phyloP scores from a whole-genome alignment of 2,888 invertebrate species.

The Leistus spinibarbis region DNA sequence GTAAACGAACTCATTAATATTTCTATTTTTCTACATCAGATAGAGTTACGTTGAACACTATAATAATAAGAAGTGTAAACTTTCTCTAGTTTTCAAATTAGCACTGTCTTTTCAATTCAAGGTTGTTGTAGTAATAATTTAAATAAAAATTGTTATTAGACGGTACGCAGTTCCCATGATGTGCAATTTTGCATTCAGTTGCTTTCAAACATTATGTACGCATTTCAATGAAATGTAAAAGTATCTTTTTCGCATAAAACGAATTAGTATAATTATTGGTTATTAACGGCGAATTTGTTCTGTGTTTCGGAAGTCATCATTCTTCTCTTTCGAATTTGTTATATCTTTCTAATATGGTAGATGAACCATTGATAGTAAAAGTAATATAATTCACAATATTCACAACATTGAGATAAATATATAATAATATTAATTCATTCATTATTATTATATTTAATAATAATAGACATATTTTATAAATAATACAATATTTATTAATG shows the following conservation, averaged over 20 bases:
- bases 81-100: background rate
- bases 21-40: background rate
- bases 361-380: too few species aligned
- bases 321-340: background rate
- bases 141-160: background rate
- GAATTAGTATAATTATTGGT: background rate
- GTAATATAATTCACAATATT: too few species aligned
- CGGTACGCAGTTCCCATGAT: background rate
- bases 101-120: background rate
- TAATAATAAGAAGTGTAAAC: background rate
- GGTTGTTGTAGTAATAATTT: background rate
- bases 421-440: too few species aligned
- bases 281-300: background rate
- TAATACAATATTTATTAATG: too few species aligned
- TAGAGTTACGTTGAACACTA: background rate
- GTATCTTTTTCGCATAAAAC: background rate
- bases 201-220: too few species aligned
- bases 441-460: too few species aligned
- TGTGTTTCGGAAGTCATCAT: too few species aligned
- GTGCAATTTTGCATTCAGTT: background rate
- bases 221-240: background rate
- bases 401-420: too few species aligned
- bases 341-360: too few species aligned
- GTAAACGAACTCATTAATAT: background rate
- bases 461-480: too few species aligned